phyloP scores from a whole-genome alignment of 1,140 invertebrate species.

The Megalopta genalis region DNA sequence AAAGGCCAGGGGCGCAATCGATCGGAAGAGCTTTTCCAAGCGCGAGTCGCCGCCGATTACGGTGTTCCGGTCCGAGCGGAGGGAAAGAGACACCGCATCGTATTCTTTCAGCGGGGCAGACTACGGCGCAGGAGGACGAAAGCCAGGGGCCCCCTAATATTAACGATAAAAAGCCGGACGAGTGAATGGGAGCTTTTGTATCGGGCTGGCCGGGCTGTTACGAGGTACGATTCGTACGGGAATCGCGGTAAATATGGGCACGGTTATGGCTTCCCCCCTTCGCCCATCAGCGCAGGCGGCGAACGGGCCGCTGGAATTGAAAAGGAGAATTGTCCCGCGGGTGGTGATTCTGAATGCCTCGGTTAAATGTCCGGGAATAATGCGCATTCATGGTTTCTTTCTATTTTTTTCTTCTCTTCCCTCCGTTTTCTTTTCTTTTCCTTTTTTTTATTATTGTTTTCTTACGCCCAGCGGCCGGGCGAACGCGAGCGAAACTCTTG shows the following conservation, averaged over 20 bases:
- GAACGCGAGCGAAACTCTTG: not conserved
- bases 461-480: not conserved
- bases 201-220: not conserved
- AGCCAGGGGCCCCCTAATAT: not conserved
- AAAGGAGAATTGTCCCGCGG: conserved; percentile 14
- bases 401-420: no score
- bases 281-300: not conserved
- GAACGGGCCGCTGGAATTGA: not conserved
- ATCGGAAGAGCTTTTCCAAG: not conserved
- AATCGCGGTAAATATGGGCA: conserved; percentile 12
- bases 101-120: not conserved
- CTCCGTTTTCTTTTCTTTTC: not conserved
- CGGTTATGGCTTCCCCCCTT: not conserved
- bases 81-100: not conserved
- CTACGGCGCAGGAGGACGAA: not conserved
- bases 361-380: conserved; percentile 9
- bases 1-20: not conserved
- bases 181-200: conserved; percentile 1
- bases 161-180: conserved; percentile 9
- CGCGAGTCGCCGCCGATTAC: not conserved
- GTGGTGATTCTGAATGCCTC: conserved; percentile 6
- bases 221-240: conserved; percentile 6
- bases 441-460: not conserved
- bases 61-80: not conserved
- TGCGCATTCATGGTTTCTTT: not conserved